phyloP scores from a whole-genome alignment of 2,888 invertebrate genomes.

The Heliconius erato region DNA sequence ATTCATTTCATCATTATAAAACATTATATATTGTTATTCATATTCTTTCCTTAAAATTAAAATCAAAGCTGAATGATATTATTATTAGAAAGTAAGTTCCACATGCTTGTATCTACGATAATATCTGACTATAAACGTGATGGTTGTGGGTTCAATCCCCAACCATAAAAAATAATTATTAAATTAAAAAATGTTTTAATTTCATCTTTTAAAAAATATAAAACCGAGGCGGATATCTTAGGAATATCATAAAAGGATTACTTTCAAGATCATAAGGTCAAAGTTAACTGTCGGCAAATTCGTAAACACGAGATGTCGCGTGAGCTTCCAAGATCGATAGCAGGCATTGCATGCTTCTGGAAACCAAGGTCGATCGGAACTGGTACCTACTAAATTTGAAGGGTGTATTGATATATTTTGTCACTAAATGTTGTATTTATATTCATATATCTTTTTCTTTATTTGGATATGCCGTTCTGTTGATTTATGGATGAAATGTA shows the following conservation, averaged over 20 bases:
- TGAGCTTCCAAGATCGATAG: constrained; percentile 37
- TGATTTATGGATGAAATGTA: too few species aligned
- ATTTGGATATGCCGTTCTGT: background rate
- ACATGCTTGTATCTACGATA: too few species aligned
- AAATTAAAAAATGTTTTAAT: background rate
- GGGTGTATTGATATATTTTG: background rate
- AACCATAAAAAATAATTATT: background rate
- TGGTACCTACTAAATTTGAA: constrained; percentile 19
- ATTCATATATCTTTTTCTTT: background rate
- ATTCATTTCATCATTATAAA: too few species aligned
- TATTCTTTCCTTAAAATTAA: too few species aligned
- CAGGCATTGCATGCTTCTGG: constrained; percentile 29
- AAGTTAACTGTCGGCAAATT: constrained; percentile 37
- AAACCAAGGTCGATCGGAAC: constrained; percentile 35
- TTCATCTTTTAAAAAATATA: background rate
- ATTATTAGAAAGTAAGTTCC: too few species aligned
- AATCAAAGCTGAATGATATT: too few species aligned
- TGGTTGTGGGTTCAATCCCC: too few species aligned
- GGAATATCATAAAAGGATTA: constrained; percentile 22
- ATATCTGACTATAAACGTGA: too few species aligned
- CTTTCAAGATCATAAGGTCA: constrained; percentile 39
- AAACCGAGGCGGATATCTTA: background rate
- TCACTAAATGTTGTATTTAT: background rate
- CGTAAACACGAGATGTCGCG: constrained; percentile 37
- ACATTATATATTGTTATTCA: too few species aligned